Conservation (phyloP, 2,113 vertebrate genomes). For the Gracilinanus agilis region DNA sequence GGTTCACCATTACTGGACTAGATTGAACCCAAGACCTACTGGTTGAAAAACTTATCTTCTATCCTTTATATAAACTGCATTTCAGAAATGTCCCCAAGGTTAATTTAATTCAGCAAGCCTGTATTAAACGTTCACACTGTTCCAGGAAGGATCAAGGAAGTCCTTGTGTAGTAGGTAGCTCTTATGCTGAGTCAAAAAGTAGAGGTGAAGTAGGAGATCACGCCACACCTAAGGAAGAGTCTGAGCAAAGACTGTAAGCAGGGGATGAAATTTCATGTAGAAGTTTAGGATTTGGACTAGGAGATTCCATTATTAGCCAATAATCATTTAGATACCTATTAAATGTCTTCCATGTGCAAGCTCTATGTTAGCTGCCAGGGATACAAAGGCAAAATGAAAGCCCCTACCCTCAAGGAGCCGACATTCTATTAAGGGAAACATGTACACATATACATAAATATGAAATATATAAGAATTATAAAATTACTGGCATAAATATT, state of each 20-base stretch:
- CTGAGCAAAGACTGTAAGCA: neutral
- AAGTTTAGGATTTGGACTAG: neutral
- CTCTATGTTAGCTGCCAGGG: neutral
- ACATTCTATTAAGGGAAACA: no score
- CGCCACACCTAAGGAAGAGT: neutral
- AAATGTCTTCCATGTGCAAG: neutral
- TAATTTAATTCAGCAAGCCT: neutral
- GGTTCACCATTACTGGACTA: neutral
- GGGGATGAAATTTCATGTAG: neutral
- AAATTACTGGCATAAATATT: no score
- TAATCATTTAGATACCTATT: neutral
- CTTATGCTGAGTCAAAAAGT: neutral
- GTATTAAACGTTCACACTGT: neutral
- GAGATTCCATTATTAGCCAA: neutral
- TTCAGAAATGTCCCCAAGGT: neutral
- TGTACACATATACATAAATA: no score
- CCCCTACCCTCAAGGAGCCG: no score
- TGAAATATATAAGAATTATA: no score
- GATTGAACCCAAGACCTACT: neutral
- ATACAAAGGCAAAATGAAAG: neutral
- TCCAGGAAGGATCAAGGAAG: neutral
- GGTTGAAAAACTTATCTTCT: neutral
- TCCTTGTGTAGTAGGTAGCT: neutral
- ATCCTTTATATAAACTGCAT: neutral
- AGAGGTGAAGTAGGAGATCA: neutral